phyloP scores from a whole-genome alignment of 2,113 vertebrate species.

The Gymnarchus niloticus region DNA sequence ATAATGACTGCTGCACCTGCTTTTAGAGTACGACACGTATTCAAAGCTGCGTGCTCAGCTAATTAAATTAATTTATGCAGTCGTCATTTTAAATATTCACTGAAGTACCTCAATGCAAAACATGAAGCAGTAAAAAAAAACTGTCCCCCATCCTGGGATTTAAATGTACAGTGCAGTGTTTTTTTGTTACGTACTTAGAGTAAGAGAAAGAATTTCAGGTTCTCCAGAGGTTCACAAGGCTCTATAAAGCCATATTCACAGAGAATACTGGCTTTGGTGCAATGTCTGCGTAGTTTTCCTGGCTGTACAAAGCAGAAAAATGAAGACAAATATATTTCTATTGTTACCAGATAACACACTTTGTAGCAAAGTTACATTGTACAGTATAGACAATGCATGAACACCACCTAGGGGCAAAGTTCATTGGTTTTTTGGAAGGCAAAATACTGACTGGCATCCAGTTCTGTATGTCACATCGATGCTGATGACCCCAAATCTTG shows the following conservation, averaged over 20 bases:
- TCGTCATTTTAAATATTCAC: slow-evolving; percentile 1
- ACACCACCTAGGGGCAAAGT: background rate
- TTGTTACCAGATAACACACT: background rate
- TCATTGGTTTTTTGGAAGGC: background rate
- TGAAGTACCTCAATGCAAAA: background rate
- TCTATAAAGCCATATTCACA: background rate
- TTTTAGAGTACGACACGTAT: background rate
- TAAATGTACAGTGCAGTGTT: background rate
- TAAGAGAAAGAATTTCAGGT: background rate
- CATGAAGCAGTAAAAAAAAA: background rate
- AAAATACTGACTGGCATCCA: background rate
- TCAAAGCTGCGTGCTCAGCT: background rate
- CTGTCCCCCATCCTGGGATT: background rate
- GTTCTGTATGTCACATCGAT: no score
- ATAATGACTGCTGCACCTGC: background rate
- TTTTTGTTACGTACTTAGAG: background rate
- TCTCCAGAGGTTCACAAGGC: background rate
- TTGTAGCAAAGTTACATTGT: background rate
- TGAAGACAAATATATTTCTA: background rate
- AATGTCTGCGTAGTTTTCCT: background rate
- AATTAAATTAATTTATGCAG: background rate
- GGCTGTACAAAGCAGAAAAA: background rate
- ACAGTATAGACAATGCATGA: background rate
- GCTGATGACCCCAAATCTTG: no score
- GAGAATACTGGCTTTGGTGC: background rate